Evolutionary conservation across 2,888 invertebrate species (phyloP), one percentile per base, ranked within the genome.

Genomic region (Eupithecia abbreviata): DNA sequence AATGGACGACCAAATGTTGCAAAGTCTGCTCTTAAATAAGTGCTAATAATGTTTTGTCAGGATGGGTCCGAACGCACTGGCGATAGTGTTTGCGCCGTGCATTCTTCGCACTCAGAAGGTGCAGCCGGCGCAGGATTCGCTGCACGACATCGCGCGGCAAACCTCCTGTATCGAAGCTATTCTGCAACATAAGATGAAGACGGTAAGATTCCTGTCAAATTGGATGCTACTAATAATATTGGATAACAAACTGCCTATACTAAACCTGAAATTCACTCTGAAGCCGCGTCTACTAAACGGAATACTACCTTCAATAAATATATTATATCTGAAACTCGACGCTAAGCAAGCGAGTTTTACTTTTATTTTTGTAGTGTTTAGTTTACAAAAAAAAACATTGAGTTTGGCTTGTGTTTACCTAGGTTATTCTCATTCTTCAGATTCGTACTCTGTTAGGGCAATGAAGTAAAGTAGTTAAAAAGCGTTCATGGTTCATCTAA

Each of bases 61-160:
- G 83, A 99, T 99, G 99, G 98, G 98, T 75, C 96, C 98, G 0
- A 97, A 98, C 87, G 98, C 98, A 73, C 93, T 99, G 82, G 98
- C 99, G 73, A 98, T 99, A 84, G 98, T 99, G 81, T 99, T 99
- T 93, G 98, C 98, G 67, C 99, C 99, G 71, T 99, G 99, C 92
- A 97, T 99, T 79, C 95, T 99, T 82, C 96, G 98, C 85, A 98
- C 98, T 81, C 98, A 98, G 92, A 97, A 98, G 90, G 94, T 96
- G 80, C 96, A 98, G 83, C 98, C 98, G 69, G 99, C 98, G 73
- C 98, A 99, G 93, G 98, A 98, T 90, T 98, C 98, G 87, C 95
- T 99, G 82, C 97, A 97, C 86, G 98, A 99, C 92, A 98, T 99
- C 86, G 97, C 97, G 84, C 96, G 97, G 72, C 98, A 98, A 91